Percentiles rank a stretch among this genome's conserved stretches.
These are phyloP conservation scores for Drosophila rufa DNA, from an alignment of 1,140 invertebrate genomes.

Conservation along the genomic window DNA sequence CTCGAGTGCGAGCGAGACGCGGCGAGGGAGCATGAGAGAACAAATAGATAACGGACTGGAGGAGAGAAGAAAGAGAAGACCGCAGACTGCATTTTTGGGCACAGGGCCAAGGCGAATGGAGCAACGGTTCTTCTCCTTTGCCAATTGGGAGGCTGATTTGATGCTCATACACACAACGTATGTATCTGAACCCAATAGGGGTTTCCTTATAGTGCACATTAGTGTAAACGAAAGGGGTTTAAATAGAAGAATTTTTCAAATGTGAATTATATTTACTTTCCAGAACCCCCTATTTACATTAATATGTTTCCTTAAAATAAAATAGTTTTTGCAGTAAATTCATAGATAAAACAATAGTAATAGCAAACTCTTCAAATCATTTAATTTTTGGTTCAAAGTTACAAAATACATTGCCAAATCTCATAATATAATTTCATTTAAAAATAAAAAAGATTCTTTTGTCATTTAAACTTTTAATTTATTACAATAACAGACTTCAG, in stretches of 20 bases:
- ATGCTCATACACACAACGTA: not conserved
- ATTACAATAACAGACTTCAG: too few species aligned
- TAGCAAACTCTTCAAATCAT: too few species aligned
- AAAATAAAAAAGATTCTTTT: too few species aligned
- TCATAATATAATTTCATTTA: too few species aligned
- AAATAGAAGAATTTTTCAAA: not conserved
- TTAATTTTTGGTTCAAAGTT: too few species aligned
- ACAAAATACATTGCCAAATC: too few species aligned
- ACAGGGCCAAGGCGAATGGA: slow-evolving; percentile 73
- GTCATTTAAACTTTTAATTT: too few species aligned
- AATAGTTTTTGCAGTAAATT: too few species aligned
- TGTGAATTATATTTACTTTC: too few species aligned
- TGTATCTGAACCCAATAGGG: slow-evolving; percentile 5
- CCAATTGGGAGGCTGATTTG: not conserved
- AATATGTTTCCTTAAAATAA: too few species aligned
- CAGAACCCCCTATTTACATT: too few species aligned
- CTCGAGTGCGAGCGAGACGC: slow-evolving; percentile 5
- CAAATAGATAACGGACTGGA: slow-evolving; percentile 4
- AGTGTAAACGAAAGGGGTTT: not conserved
- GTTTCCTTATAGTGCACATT: not conserved
- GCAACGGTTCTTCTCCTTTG: slow-evolving; percentile 57
- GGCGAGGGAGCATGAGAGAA: slow-evolving; percentile 5
- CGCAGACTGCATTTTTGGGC: slow-evolving; percentile 43
- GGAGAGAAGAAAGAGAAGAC: not conserved
- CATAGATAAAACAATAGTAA: not conserved